phyloP scores from a whole-genome alignment of 2,113 vertebrate species.

The Sebastes schlegelii region DNA sequence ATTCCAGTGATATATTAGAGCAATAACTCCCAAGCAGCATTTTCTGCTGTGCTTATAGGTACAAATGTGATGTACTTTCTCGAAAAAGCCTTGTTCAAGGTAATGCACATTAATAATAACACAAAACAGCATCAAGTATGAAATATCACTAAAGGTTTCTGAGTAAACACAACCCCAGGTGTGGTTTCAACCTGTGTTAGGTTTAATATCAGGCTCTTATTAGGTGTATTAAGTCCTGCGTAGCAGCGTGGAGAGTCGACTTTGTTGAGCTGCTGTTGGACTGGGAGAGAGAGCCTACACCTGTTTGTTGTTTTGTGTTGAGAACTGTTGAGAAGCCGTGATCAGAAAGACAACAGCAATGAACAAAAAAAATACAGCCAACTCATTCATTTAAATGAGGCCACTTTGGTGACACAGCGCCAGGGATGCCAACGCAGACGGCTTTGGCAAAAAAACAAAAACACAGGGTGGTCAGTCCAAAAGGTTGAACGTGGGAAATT shows the following conservation, averaged over 20 bases:
- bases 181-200: not conserved
- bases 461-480: not conserved
- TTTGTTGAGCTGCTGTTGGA: not conserved
- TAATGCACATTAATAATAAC: not conserved
- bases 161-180: not conserved
- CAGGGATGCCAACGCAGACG: not conserved
- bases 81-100: not conserved
- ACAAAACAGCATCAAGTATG: not conserved
- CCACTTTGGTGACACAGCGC: not conserved
- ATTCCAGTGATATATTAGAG: conserved; percentile 52
- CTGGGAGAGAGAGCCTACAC: not conserved
- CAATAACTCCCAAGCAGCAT: conserved; percentile 22
- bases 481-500: not conserved
- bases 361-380: not conserved
- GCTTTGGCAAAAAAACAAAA: not conserved
- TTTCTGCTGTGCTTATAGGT: conserved; percentile 29
- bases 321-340: not conserved
- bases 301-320: not conserved
- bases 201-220: not conserved
- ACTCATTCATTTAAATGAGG: not conserved
- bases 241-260: not conserved
- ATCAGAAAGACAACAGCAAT: not conserved
- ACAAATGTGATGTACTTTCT: conserved; percentile 13
- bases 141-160: conserved; percentile 6
- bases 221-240: not conserved